These are phyloP conservation scores for Hydrotaea diabolus DNA, from an alignment of 2,888 invertebrate species.

Conservation along the genomic window DNA sequence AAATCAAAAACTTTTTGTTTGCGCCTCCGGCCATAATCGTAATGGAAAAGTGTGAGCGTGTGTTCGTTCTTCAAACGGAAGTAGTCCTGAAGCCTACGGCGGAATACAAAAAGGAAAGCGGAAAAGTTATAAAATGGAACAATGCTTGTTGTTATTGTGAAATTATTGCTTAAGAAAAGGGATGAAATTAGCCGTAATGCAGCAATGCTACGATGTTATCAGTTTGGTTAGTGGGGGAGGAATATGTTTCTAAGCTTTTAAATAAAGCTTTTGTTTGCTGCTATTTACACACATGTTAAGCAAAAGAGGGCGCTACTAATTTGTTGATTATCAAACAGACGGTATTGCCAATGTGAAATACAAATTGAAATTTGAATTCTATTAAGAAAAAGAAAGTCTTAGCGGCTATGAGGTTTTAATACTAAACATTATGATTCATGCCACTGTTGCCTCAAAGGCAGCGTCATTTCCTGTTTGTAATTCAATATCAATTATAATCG, in stretches of 20 bases:
- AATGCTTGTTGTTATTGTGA: constrained; percentile 16
- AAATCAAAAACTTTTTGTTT: constrained; percentile 22
- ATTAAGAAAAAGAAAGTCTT: no score
- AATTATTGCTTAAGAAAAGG: constrained; percentile 15
- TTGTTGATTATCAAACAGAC: not conserved
- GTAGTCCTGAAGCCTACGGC: not conserved
- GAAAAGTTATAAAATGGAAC: constrained; percentile 8
- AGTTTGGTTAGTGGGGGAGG: not conserved
- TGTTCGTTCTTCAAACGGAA: constrained; percentile 9
- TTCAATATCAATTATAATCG: constrained; percentile 18
- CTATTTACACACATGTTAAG: not conserved
- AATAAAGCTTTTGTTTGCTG: constrained; percentile 44
- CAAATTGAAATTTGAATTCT: not conserved
- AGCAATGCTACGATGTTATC: constrained; percentile 5
- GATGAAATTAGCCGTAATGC: constrained; percentile 9
- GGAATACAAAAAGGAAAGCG: not conserved
- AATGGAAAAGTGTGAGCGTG: not conserved
- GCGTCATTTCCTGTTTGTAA: not conserved
- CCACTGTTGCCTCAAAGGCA: not conserved
- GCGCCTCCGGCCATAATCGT: not conserved
- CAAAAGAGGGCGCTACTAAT: constrained; percentile 47
- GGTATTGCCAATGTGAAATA: constrained; percentile 38
- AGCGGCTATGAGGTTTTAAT: no score
- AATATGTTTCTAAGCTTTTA: constrained; percentile 49
- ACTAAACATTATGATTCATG: not conserved